Conservation (phyloP, 2,797 vertebrate species). For the Pangasius mekongensis region DNA sequence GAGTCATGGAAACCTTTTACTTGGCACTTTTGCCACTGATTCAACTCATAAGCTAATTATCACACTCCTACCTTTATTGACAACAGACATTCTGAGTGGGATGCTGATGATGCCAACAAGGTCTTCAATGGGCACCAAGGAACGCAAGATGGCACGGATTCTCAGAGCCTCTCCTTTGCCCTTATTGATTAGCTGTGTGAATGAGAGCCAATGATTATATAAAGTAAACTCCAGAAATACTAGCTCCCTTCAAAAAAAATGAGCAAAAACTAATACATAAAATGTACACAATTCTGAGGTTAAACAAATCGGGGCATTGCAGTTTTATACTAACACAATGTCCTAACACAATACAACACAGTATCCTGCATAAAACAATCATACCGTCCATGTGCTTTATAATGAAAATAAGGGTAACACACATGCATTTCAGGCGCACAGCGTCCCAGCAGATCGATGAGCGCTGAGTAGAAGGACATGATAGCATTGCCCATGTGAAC, state of each 20-base stretch:
- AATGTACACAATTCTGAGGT: not conserved
- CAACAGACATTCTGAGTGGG: slow-evolving; percentile 87
- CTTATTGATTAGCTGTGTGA: slow-evolving; percentile 91
- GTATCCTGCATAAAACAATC: not conserved
- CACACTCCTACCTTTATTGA: slow-evolving; percentile 88
- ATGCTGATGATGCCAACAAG: slow-evolving; percentile 98
- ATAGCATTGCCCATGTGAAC: slow-evolving; percentile 99
- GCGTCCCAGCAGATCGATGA: slow-evolving; percentile 95
- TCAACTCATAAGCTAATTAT: not conserved
- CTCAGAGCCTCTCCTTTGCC: slow-evolving; percentile 97
- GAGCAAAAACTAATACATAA: not conserved
- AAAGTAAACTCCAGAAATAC: not conserved
- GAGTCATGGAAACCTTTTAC: not conserved
- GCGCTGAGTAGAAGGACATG: slow-evolving; percentile 98
- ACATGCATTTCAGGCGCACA: slow-evolving; percentile 99
- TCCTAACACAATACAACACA: not conserved
- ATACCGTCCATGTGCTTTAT: not conserved
- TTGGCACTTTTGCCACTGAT: not conserved
- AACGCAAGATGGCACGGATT: slow-evolving; percentile 95
- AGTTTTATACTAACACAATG: not conserved
- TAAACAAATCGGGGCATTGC: not conserved
- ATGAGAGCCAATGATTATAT: not conserved
- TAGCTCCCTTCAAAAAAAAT: not conserved
- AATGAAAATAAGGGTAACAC: slow-evolving; percentile 61
- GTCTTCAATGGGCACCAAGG: slow-evolving; percentile 94